These are phyloP conservation scores for Myotis myotis DNA, from an alignment of 2,797 vertebrate species.

Conservation along the genomic window DNA sequence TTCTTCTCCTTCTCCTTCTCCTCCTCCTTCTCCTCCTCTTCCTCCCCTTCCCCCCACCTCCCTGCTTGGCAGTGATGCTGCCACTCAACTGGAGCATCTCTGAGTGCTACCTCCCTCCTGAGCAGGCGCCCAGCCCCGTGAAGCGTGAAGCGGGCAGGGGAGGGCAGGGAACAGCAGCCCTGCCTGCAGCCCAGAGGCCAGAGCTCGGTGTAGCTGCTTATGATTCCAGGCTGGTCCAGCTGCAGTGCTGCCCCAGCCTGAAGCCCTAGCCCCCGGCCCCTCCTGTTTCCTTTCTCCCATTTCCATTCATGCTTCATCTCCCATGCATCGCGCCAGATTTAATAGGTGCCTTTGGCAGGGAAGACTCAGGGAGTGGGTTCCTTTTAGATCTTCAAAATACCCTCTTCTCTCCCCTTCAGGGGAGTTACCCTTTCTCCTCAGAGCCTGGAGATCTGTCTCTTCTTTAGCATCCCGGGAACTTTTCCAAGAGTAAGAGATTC, in stretches of 20 bases:
- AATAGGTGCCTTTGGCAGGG: not conserved
- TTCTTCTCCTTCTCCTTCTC: not conserved
- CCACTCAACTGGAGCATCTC: not conserved
- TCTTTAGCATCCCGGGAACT: not conserved
- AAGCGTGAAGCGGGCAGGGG: not conserved
- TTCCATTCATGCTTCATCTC: not conserved
- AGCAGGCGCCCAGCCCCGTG: not conserved
- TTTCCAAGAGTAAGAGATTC: not conserved
- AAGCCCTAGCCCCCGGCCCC: conserved; percentile 57
- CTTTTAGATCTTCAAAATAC: not conserved
- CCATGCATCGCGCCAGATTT: not conserved
- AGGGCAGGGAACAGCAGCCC: not conserved
- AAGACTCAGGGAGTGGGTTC: not conserved
- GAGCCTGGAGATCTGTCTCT: not conserved
- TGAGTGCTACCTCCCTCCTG: not conserved
- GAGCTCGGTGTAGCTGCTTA: conserved; percentile 82
- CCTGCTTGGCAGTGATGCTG: not conserved
- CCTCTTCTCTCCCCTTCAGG: not conserved
- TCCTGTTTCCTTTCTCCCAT: not conserved
- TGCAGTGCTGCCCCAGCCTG: conserved; percentile 84
- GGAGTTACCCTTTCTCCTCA: not conserved
- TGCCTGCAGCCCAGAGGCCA: not conserved
- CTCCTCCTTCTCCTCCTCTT: not conserved
- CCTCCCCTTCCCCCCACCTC: not conserved
- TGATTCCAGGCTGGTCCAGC: conserved; percentile 93